These are phyloP conservation scores for Oophaga sylvatica DNA, from an alignment of 2,797 vertebrate species.

Conservation along the genomic window DNA sequence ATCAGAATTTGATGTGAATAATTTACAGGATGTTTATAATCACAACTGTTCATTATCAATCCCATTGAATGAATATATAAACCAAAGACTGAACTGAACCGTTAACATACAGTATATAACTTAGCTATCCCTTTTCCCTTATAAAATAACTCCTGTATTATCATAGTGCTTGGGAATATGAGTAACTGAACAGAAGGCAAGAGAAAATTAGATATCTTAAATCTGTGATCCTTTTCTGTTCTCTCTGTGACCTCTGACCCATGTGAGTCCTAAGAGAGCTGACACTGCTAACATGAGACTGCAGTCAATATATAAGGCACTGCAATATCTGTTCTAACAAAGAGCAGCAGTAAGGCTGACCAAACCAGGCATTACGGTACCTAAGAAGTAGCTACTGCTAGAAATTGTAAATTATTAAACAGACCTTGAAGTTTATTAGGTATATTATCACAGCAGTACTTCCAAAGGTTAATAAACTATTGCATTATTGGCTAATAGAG, in stretches of 20 bases:
- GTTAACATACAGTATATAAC: background rate
- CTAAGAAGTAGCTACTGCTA: background rate
- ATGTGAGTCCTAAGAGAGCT: background rate
- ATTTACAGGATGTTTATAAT: background rate
- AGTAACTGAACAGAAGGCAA: slow-evolving; percentile 1
- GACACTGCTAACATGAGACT: background rate
- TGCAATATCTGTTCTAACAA: background rate
- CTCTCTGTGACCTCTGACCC: background rate
- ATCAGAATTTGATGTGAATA: too few relatives aligned
- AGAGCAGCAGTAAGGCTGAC: background rate
- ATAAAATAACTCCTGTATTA: background rate
- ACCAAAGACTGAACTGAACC: background rate
- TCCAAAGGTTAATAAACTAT: background rate
- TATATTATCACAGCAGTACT: slow-evolving; percentile 4
- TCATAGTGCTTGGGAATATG: background rate
- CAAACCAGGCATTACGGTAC: background rate
- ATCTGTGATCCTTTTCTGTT: background rate
- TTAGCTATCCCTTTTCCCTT: background rate
- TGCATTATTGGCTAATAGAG: background rate
- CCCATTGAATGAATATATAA: background rate
- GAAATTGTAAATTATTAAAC: slow-evolving; percentile 23
- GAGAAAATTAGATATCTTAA: background rate
- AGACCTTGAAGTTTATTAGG: background rate
- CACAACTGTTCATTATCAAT: background rate
- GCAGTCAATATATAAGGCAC: background rate